phyloP scores from a whole-genome alignment of 2,797 vertebrate genomes.

The Ibycter americanus region DNA sequence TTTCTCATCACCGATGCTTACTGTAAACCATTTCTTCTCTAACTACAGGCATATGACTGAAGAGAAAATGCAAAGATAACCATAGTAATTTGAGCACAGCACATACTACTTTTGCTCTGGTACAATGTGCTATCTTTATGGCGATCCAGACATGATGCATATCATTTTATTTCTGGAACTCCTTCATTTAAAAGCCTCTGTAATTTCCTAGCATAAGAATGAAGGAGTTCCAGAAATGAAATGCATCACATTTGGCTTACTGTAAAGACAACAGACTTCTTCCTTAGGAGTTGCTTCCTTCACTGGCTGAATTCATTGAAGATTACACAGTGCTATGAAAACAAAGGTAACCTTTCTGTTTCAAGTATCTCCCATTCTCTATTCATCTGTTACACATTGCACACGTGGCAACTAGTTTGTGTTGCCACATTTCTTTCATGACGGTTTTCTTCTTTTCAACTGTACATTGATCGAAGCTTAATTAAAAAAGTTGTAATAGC shows the following conservation, averaged over 20 bases:
- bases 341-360: constrained; percentile 3
- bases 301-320: background rate
- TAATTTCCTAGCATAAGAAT: constrained; percentile 26
- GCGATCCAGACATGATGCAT: background rate
- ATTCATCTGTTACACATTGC: background rate
- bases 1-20: background rate
- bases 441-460: background rate
- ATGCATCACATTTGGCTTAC: background rate
- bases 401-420: background rate
- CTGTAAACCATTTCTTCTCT: background rate
- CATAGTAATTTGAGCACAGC: background rate
- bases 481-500: background rate
- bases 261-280: background rate
- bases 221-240: constrained; percentile 12
- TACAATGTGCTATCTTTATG: background rate
- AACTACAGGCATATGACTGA: background rate
- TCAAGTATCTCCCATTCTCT: background rate
- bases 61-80: background rate
- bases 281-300: background rate
- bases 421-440: background rate
- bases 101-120: background rate
- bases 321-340: background rate
- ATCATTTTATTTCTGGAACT: constrained; percentile 13
- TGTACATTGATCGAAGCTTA: background rate
- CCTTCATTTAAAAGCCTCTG: background rate